These are phyloP conservation scores for Aptenodytes patagonicus DNA, from an alignment of 2,113 vertebrate species.

Conservation along the genomic window DNA sequence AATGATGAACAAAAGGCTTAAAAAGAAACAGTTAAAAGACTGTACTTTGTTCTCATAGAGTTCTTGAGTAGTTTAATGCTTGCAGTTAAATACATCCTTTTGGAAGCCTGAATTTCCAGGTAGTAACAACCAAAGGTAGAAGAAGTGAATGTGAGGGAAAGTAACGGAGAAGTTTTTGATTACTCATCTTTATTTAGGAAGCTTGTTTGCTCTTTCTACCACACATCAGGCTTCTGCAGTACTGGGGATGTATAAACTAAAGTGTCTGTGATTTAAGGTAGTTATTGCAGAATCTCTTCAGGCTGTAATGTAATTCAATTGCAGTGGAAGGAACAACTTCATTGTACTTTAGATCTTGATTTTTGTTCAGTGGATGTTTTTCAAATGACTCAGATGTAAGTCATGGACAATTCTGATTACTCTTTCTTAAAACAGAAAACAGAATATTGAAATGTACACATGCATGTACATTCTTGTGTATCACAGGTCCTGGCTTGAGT, in stretches of 20 bases:
- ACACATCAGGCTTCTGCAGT: neutral
- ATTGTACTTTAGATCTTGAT: neutral
- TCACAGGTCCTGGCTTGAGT: neutral
- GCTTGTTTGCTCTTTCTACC: neutral
- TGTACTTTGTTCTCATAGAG: neutral
- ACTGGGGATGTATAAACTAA: neutral
- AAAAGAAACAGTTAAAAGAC: neutral
- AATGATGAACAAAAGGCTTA: neutral
- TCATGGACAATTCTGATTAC: neutral
- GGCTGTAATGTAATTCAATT: neutral
- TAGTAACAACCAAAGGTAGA: neutral
- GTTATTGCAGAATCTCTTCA: neutral
- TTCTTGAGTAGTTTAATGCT: conserved; percentile 13
- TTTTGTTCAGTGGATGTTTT: neutral
- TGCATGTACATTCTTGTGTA: neutral
- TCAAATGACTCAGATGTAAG: neutral
- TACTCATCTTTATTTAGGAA: neutral
- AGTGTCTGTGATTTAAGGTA: neutral
- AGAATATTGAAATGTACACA: neutral
- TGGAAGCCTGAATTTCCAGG: neutral
- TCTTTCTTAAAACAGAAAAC: neutral
- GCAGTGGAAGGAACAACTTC: neutral
- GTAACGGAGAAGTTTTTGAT: neutral
- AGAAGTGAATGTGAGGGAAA: neutral
- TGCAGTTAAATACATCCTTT: neutral